Evolutionary conservation across 1,140 invertebrate species (phyloP), one percentile per base, ranked within the genome.

Genomic region (Diachasmimorpha longicaudata): DNA sequence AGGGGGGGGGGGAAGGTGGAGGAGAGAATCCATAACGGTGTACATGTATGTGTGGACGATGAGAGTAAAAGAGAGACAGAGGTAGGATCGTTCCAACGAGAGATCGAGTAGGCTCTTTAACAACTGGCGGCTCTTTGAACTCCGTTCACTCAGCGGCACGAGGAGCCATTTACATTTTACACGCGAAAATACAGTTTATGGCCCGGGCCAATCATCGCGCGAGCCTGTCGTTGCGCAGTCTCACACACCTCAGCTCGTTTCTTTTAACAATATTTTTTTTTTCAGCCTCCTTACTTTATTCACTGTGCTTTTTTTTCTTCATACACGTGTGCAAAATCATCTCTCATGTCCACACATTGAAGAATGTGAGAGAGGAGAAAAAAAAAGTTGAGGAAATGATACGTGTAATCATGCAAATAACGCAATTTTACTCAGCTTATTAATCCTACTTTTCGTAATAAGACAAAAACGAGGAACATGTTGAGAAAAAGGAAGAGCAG

Each of bases 71-170:
- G 16, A 16, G 11, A 52, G 19, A 72, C 36, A 44, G 55, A 66
- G 25, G 52, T 42, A 68, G 52, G 48, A 71, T 76, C 52, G 55
- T 66, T 76, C 55, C 36, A 77, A 79, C 79, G 80, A 82, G 77
- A 81, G 80, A 75, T 79, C 79, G 80, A 79, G 80, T 81, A 81
- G 81, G 85, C 83, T 85, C 85, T 85, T 86, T 86, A 87, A 85
- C 86, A 82, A 85, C 83, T 81, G 86, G 86, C 86, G 86, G 86
- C 86, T 85, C 86, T 88, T 88, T 88, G 85, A 86, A 88, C 86
- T 83, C 80, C 72, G 77, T 23, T 77, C 78, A 81, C 76, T 78
- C 71, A 70, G 71, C 75, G 79, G 77, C 82, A 81, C 80, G 81
- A 83, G 81, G 72, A 82, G 80, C 81, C 84, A 85, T 87, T 87